Evolutionary conservation across 2,888 invertebrate species (phyloP).

Genomic region (Protophormia terraenovae): DNA sequence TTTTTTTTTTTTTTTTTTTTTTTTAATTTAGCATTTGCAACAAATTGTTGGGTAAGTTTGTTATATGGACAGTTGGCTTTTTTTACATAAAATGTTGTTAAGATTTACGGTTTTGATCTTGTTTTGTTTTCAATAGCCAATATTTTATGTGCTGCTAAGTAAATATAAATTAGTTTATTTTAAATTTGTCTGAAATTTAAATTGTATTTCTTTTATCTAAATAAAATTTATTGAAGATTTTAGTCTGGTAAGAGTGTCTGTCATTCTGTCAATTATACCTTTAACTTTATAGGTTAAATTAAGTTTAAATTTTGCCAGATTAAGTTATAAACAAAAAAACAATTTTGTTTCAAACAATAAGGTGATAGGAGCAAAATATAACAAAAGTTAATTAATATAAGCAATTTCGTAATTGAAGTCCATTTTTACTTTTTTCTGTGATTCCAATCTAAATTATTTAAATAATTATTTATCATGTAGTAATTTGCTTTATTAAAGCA

Average conservation of each 20-base stretch:
- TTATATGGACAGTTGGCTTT: constrained; percentile 25
- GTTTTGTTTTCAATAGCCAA: neutral
- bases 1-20: neutral
- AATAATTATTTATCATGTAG: too few species aligned
- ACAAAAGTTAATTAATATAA: too few species aligned
- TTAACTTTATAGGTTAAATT: neutral
- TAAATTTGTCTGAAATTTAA: neutral
- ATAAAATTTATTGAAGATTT: neutral
- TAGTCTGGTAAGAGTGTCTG: neutral
- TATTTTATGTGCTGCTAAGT: neutral
- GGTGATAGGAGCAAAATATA: too few species aligned
- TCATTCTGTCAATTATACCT: neutral
- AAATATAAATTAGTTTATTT: neutral
- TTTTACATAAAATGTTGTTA: constrained; percentile 7
- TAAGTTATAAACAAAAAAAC: too few species aligned
- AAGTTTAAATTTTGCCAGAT: neutral
- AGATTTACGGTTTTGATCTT: constrained; percentile 18
- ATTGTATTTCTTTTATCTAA: neutral
- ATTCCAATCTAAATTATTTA: too few species aligned
- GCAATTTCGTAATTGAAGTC: too few species aligned
- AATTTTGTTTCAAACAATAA: too few species aligned
- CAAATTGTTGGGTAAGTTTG: constrained; percentile 58
- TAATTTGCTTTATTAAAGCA: too few species aligned
- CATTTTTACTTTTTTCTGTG: too few species aligned
- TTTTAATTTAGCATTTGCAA: constrained; percentile 50